Evolutionary conservation across 2,113 vertebrate species (phyloP), one percentile per base, ranked within the genome.

Genomic region (Myocastor coypus): DNA sequence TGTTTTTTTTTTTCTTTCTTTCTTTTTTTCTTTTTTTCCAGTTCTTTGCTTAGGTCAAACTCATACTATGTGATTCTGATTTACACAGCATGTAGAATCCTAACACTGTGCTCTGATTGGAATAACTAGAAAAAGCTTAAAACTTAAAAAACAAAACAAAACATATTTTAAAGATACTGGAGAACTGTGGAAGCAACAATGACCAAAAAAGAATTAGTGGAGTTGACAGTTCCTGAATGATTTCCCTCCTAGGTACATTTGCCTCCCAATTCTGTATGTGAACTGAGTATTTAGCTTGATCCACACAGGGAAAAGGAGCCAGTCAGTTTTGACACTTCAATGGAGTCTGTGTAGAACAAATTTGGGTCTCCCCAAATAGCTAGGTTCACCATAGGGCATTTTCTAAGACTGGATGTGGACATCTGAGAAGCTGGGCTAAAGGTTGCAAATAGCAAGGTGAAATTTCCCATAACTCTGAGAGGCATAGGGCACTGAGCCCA

Each of bases 31-130:
- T 52, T 10, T 10, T 57, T 57, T 57, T 5, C 55, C 7, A 30
- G 20, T 61, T 91, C 75, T 66, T 83, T 13, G n/a, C 66, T 96
- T 22, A 92, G 66, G 30, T 84, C 55, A 82, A 40, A 32, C 22
- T 75, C 73, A 28, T 75, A 34, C 50, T 94, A 73, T 89, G 32
- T 26, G 61, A 55, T 40, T 83, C 83, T 94, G 50, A 83, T 94
- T 94, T 87, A 50, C 37, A 59, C 22, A 73, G 57, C 55, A 73
- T 40, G 10, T 46, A 61, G 32, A 57, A 75, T 24, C 80, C 34
- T 83, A 82, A 87, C 17, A 34, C 26, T 77, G 34, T 17, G 20
- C 64, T 83, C 26, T 77, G 6, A 8, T 80, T 94, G 55, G 5
- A 87, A 59, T 86, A 77, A 75, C 34, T 46, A 69, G 55, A 73